phyloP scores from a whole-genome alignment of 2,113 vertebrate genomes.

The Ammodramus savannarum region DNA sequence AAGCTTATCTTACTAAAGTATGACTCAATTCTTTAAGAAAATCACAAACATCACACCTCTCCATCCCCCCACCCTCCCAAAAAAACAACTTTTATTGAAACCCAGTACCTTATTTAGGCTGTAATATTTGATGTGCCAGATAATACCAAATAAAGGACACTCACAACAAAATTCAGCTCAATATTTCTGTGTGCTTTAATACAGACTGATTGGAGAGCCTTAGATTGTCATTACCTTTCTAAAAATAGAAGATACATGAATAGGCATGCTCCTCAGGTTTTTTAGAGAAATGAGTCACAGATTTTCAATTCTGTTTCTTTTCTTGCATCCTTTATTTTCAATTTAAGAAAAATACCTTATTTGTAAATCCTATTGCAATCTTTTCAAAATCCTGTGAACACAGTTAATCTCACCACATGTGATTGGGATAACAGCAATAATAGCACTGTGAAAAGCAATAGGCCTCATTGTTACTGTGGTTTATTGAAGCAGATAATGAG shows the following conservation, averaged over 20 bases:
- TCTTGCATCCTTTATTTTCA: neutral
- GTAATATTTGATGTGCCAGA: neutral
- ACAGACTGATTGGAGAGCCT: neutral
- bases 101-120: neutral
- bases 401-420: neutral
- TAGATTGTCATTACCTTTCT: neutral
- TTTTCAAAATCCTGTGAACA: neutral
- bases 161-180: neutral
- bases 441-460: conserved; percentile 3
- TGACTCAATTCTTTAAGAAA: neutral
- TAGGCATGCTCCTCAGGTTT: conserved; percentile 5
- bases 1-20: neutral
- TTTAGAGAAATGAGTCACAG: conserved; percentile 16
- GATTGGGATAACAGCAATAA: neutral
- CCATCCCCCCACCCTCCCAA: rapidly evolving
- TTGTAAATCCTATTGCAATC: neutral
- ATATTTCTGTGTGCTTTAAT: neutral
- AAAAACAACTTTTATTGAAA: neutral
- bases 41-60: rapidly evolving
- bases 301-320: neutral
- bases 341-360: neutral
- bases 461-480: neutral
- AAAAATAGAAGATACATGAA: conserved; percentile 33
- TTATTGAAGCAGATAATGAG: conserved; percentile 28
- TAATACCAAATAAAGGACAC: neutral